Conservation (phyloP, 2,113 vertebrate species). For the Amazona guildingii region DNA sequence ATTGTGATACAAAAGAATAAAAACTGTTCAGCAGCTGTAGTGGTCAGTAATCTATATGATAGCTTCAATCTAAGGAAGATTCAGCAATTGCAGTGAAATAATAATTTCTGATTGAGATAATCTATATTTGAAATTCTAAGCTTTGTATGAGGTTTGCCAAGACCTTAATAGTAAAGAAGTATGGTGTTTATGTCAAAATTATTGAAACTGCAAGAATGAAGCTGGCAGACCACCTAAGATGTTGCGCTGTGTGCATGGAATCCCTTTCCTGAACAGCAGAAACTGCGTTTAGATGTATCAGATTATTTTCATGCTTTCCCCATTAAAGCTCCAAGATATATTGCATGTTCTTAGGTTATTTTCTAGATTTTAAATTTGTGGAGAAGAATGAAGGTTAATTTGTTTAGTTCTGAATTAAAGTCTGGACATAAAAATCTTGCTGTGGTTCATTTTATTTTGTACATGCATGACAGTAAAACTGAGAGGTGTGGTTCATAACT, state of each 20-base stretch:
- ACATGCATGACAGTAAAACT: background rate
- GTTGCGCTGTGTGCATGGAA: background rate
- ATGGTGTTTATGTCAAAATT: background rate
- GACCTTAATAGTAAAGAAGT: background rate
- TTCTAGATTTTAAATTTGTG: background rate
- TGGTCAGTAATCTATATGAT: background rate
- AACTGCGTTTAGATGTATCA: background rate
- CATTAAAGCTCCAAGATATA: background rate
- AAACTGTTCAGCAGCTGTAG: background rate
- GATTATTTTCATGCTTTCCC: background rate
- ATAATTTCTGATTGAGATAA: background rate
- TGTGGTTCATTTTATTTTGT: background rate
- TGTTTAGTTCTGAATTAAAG: background rate
- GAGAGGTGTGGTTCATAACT: background rate
- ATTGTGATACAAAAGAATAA: background rate
- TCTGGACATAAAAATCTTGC: background rate
- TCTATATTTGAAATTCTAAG: background rate
- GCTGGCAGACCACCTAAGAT: background rate
- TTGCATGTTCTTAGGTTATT: background rate
- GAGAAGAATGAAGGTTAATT: accelerated
- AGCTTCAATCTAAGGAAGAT: background rate
- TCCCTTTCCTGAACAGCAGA: background rate
- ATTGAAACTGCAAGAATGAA: background rate
- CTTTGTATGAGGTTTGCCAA: background rate
- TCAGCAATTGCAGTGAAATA: background rate